A percentile compares a stretch with the other conserved stretches of the same genome.
phyloP scores from a whole-genome alignment of 1,140 invertebrate species.

The Psix sp. region DNA sequence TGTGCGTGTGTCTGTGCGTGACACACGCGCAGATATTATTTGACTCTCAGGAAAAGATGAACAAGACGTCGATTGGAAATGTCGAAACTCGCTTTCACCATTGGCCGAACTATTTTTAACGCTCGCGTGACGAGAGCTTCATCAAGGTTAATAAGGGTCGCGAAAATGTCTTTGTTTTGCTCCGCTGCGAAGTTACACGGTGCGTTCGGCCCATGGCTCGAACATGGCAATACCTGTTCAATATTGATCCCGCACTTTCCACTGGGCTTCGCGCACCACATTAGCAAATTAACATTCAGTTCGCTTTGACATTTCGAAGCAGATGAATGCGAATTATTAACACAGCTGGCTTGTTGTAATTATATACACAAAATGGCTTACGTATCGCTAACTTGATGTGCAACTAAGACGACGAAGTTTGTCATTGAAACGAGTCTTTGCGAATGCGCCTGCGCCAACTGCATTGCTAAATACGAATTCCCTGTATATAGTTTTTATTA shows the following conservation, averaged over 20 bases:
- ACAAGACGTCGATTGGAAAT: background rate
- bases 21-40: too few species aligned
- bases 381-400: too few species aligned
- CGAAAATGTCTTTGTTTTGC: constrained; percentile 68
- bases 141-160: constrained; percentile 74
- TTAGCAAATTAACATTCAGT: constrained; percentile 33
- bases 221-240: constrained; percentile 40
- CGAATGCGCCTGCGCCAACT: too few species aligned
- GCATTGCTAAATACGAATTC: too few species aligned
- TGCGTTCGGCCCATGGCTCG: background rate
- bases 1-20: too few species aligned
- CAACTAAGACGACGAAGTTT: too few species aligned
- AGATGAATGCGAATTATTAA: constrained; percentile 67
- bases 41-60: too few species aligned
- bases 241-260: constrained; percentile 25
- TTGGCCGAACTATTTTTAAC: constrained; percentile 68
- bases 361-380: constrained; percentile 74
- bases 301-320: constrained; percentile 68
- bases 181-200: constrained; percentile 40
- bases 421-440: too few species aligned
- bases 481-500: too few species aligned
- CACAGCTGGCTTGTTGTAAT: constrained; percentile 72
- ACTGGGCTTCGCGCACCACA: constrained; percentile 31
- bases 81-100: constrained; percentile 19
- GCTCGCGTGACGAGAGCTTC: constrained; percentile 64